Percentiles rank a stretch among this genome's conserved stretches.
These are phyloP conservation scores for Spheniscus humboldti DNA, from an alignment of 2,797 vertebrate genomes.

Conservation along the genomic window DNA sequence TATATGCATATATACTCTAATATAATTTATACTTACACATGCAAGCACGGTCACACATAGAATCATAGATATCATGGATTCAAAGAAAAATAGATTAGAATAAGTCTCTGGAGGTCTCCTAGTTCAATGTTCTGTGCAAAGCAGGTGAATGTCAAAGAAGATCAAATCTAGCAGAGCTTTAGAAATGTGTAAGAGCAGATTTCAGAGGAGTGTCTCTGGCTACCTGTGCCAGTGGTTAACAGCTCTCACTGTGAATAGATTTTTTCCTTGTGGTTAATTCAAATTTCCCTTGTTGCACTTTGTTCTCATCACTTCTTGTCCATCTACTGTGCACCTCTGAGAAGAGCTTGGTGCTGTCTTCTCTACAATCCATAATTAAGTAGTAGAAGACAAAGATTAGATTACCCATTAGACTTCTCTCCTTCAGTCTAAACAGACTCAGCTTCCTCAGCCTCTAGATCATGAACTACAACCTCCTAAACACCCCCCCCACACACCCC, in stretches of 20 bases:
- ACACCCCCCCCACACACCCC: fast-evolving
- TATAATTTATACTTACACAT: not conserved
- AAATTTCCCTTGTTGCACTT: not conserved
- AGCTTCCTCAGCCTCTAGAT: not conserved
- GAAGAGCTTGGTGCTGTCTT: not conserved
- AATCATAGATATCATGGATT: not conserved
- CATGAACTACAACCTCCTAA: not conserved
- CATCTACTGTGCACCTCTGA: not conserved
- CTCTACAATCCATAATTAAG: not conserved
- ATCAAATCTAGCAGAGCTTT: not conserved
- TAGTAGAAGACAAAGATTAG: not conserved
- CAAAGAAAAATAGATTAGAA: not conserved
- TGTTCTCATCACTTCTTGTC: not conserved
- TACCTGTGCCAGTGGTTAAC: not conserved
- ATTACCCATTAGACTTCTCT: not conserved
- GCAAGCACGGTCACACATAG: not conserved
- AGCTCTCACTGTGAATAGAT: not conserved
- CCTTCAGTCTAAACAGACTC: not conserved
- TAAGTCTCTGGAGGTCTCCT: not conserved
- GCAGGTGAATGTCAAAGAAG: not conserved
- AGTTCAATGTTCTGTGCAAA: not conserved
- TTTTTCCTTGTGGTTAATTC: not conserved
- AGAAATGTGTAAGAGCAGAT: not conserved
- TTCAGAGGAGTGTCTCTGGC: not conserved
- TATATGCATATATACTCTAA: not conserved